Base-by-base conservation (phyloP, 64 coral and sea anemone genomes). In the Montipora capricornis region DNA sequence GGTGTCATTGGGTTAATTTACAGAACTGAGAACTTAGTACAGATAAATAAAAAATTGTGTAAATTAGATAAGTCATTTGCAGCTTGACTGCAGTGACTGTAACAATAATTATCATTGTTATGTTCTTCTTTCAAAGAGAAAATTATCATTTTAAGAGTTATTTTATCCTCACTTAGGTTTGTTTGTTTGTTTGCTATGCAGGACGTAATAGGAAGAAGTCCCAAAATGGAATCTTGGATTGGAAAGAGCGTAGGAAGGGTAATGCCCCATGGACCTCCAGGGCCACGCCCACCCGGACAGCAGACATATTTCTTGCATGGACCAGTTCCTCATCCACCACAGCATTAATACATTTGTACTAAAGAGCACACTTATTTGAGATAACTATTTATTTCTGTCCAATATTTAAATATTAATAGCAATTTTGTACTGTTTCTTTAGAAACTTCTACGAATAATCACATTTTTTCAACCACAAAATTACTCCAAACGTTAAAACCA, bases 241-340 rank as follows among this genome's bases (percentile, higher is more conserved):
- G 67, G 29, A 71, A 46, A 47, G 80, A 74, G 66, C 9, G 15
- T 70, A 55, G 79, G 68, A 50, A 71, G 50, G 66, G 20, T 86
- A 17, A 49, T 49, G 16, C 59, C 44, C 8, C 82, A 86, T 86
- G 62, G 82, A 45, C 66, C 82, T 7, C 16, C 82, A 6, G 82
- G 73, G 57, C 74, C 45, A 77, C 80, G 66, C 16, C 47, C 82
- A 49, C 6, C 53, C 3, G 82, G 73, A 61, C 74, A 57, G 60
- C 90, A 90, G 66, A 47, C 62, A 26, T 83, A 74, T 53, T 46
- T 26, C 44, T 70, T 84, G 0, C 90, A 85, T 92, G 90, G 80
- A 44, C 81, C 90, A 46, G 51, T 92, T 62, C 81, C 80, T 49
- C 90, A 78, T 29, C 81, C 81, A 26, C 90, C 90, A 73, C 81